phyloP scores from a whole-genome alignment of 2,797 vertebrate species.

The Thamnophis elegans region DNA sequence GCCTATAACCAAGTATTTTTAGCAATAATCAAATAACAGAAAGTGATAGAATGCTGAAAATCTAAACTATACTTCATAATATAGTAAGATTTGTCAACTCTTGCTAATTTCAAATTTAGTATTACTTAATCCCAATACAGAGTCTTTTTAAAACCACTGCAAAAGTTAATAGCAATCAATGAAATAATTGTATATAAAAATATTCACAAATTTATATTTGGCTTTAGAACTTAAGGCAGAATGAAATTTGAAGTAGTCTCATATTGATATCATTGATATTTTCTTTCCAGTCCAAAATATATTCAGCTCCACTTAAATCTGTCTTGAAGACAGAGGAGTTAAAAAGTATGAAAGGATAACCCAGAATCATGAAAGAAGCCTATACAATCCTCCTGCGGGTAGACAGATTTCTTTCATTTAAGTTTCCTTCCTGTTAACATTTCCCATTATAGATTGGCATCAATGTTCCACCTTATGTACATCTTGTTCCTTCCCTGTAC shows the following conservation, averaged over 20 bases:
- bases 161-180: neutral
- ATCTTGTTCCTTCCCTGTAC: conserved; percentile 21
- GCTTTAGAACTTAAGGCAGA: neutral
- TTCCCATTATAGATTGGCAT: conserved; percentile 4
- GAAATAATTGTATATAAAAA: neutral
- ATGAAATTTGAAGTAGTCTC: neutral
- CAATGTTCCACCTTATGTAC: neutral
- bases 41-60: neutral
- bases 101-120: neutral
- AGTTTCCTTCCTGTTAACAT: neutral
- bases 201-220: neutral
- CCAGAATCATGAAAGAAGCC: neutral
- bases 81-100: neutral
- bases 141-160: neutral
- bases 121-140: neutral
- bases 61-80: neutral
- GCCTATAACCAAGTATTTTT: conserved; percentile 74
- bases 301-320: neutral
- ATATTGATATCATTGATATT: neutral
- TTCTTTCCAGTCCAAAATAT: neutral
- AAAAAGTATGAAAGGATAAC: neutral
- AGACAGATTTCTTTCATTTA: neutral
- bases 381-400: neutral
- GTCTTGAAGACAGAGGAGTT: neutral
- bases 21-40: conserved; percentile 31